Conservation (phyloP, 2,888 invertebrate genomes). For the Graphium colonna region DNA sequence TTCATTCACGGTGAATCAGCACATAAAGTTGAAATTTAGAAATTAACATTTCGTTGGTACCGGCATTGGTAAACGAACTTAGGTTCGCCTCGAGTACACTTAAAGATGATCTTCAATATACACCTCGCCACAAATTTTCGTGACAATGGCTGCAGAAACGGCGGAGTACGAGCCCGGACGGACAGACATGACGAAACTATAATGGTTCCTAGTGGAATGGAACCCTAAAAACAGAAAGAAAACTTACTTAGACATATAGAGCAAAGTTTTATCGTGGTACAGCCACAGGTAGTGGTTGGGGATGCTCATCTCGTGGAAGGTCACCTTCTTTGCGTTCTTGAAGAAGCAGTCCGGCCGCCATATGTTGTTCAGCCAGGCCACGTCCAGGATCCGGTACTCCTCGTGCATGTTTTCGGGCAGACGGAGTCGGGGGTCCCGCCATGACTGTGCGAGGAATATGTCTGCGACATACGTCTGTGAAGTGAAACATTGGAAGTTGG, state of each 20-base stretch:
- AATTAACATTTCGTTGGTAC: too few relatives aligned
- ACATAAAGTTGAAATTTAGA: too few relatives aligned
- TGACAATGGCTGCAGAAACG: too few relatives aligned
- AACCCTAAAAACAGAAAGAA: too few relatives aligned
- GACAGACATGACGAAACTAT: too few relatives aligned
- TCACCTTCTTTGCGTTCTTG: slow-evolving; percentile 95
- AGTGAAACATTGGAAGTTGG: background rate
- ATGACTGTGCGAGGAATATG: slow-evolving; percentile 94
- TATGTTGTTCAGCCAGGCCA: slow-evolving; percentile 93
- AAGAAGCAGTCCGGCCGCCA: slow-evolving; percentile 97
- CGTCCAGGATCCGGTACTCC: slow-evolving; percentile 93
- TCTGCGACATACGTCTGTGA: slow-evolving; percentile 94
- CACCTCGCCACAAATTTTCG: too few relatives aligned
- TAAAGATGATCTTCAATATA: too few relatives aligned
- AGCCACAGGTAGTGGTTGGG: slow-evolving; percentile 96
- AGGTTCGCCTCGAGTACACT: too few relatives aligned
- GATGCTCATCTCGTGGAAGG: slow-evolving; percentile 96
- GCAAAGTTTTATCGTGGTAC: slow-evolving; percentile 93
- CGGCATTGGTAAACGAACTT: too few relatives aligned
- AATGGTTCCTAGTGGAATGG: too few relatives aligned
- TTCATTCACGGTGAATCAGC: too few relatives aligned
- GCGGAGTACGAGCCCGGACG: too few relatives aligned
- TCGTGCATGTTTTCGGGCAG: slow-evolving; percentile 97
- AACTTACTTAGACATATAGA: slow-evolving; percentile 94
- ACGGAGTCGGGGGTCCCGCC: slow-evolving; percentile 93